Evolutionary conservation across 2,113 vertebrate genomes (phyloP), one percentile per base, ranked within the genome.

Genomic region (Pterophyllum scalare): DNA sequence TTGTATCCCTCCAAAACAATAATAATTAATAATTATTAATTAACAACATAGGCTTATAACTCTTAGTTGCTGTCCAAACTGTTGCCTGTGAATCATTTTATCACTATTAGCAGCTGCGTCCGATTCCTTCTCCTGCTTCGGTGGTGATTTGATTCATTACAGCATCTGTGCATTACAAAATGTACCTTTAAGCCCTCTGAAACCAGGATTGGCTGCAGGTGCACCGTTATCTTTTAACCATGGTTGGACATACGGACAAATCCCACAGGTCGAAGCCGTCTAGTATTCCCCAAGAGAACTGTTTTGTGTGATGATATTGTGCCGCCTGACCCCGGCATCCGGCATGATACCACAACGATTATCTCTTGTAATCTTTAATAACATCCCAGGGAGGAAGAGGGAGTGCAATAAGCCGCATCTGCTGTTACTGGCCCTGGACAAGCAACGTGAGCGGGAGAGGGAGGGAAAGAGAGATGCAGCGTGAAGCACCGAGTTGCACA

Each of bases 351-450:
- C 49, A 31, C 35, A 6, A 77, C 65, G 82, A 92, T 93, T 93
- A 93, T 94, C 92, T 91, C 57, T 60, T 82, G 76, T 92, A 90
- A 94, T 94, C 93, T 94, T 94, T 94, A 94, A 94, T 93, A 93
- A 93, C 24, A 46, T 92, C 82, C 83, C 76, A 79, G 75, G 81
- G 79, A 88, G 85, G 82, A 92, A 82, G 82, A 87, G 74, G 3
- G 81, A 80, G 82, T 58, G 83, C 84, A 92, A 91, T 94, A 92
- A 90, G 86, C 91, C 67, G 83, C 76, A 79, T 85, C 87, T 88
- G 88, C 46, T 79, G 75, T 75, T 60, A 20, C 76, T 33, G 38
- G 76, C 28, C 43, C 19, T 31, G 77, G 59, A 60, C 2, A 56
- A 56, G 24, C 60, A 19, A 81, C 17, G 67, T 22, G 62, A 31